These are phyloP conservation scores for Cecropterus lyciades DNA, from an alignment of 1,140 invertebrate species.

Conservation along the genomic window DNA sequence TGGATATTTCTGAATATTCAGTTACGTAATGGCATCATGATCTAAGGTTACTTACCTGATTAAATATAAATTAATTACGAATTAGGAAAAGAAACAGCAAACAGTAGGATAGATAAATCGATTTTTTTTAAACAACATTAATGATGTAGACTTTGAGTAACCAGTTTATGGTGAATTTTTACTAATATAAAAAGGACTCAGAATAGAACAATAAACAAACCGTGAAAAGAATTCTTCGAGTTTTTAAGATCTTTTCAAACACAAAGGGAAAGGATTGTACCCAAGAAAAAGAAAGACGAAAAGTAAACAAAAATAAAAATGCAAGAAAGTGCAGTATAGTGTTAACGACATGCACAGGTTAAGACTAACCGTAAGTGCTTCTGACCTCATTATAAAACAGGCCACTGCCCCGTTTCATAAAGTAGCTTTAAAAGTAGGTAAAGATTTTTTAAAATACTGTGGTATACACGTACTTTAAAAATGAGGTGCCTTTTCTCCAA, in stretches of 20 bases:
- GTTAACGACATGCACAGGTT: constrained; percentile 22
- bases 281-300: neutral
- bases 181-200: too few species aligned
- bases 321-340: constrained; percentile 7
- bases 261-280: neutral
- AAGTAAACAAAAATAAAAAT: constrained; percentile 8
- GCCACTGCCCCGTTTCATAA: constrained; percentile 15
- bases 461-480: neutral
- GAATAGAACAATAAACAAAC: too few species aligned
- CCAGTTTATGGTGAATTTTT: too few species aligned
- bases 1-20: too few species aligned
- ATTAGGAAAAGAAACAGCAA: too few species aligned
- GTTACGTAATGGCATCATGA: too few species aligned
- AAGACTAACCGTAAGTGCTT: constrained; percentile 18
- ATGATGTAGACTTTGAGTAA: too few species aligned
- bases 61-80: too few species aligned
- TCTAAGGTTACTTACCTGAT: too few species aligned
- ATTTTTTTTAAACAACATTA: too few species aligned
- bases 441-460: constrained; percentile 5
- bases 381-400: constrained; percentile 31
- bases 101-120: too few species aligned
- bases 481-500: neutral
- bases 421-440: constrained; percentile 18
- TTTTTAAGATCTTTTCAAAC: neutral
- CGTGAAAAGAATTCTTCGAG: neutral